Conservation (phyloP, 2,797 vertebrate genomes). For the Xenopus petersii region DNA sequence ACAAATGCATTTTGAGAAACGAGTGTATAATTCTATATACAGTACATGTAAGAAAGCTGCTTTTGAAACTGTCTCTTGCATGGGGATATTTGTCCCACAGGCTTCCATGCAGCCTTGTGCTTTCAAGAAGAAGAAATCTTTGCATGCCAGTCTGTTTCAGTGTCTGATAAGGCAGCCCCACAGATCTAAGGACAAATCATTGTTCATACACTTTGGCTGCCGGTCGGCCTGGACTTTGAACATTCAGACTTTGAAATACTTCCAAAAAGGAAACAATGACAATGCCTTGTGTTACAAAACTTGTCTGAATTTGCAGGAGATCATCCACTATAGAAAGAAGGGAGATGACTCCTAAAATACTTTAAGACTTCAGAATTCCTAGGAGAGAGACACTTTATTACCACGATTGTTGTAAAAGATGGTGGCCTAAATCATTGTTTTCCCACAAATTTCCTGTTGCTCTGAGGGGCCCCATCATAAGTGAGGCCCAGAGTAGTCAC, state of each 20-base stretch:
- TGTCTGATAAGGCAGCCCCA: not conserved
- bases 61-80: no score
- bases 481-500: no score
- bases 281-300: not conserved
- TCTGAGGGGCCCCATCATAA: no score
- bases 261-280: not conserved
- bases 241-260: not conserved
- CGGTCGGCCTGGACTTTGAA: not conserved
- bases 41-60: no score
- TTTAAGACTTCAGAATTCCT: not conserved
- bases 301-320: not conserved
- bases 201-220: not conserved
- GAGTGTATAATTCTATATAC: no score
- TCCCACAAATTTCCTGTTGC: no score
- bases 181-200: slow-evolving; percentile 1
- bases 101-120: not conserved
- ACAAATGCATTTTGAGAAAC: no score
- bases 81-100: not conserved
- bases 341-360: not conserved
- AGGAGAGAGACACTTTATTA: not conserved
- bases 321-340: not conserved
- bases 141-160: not conserved
- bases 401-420: no score
- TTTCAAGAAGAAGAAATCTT: not conserved
- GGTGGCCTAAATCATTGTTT: no score